Evolutionary conservation across 2,888 invertebrate species (phyloP).

Genomic region (Caenorhabditis sp.): DNA sequence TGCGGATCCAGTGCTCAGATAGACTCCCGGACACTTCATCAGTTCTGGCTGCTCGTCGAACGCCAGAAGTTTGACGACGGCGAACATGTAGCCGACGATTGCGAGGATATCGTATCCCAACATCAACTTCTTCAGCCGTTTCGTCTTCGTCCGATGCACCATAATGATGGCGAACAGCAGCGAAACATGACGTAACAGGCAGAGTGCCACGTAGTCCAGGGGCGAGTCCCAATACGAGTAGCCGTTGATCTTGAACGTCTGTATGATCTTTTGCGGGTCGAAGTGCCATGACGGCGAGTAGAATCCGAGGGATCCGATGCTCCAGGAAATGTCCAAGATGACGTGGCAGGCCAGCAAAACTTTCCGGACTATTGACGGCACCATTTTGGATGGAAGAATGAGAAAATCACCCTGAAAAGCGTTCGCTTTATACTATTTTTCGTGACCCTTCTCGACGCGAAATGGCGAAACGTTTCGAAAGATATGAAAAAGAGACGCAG

Average conservation of each 20-base stretch:
- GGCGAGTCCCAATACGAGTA: conserved; percentile 49
- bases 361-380: conserved; percentile 8
- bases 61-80: conserved; percentile 28
- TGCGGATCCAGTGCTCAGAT: conserved; percentile 29
- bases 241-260: conserved; percentile 22
- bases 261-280: not conserved
- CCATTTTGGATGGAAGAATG: conserved; percentile 16
- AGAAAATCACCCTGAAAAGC: conserved; percentile 5
- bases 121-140: conserved; percentile 17
- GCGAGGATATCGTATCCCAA: conserved; percentile 16
- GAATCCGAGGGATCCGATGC: conserved; percentile 26
- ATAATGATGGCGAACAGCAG: conserved; percentile 35
- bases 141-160: conserved; percentile 19
- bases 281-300: conserved; percentile 29
- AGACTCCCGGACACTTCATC: conserved; percentile 36
- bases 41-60: conserved; percentile 41
- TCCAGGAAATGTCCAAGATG: conserved; percentile 29
- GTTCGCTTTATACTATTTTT: too few species aligned
- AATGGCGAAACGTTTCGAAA: conserved; percentile 41
- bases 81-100: conserved; percentile 37
- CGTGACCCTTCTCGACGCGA: too few species aligned
- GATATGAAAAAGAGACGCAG: too few species aligned
- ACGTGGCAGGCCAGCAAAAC: conserved; percentile 14
- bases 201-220: conserved; percentile 31
- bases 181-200: conserved; percentile 37